phyloP scores from a whole-genome alignment of 1,140 invertebrate species.

The Dryas iulia region DNA sequence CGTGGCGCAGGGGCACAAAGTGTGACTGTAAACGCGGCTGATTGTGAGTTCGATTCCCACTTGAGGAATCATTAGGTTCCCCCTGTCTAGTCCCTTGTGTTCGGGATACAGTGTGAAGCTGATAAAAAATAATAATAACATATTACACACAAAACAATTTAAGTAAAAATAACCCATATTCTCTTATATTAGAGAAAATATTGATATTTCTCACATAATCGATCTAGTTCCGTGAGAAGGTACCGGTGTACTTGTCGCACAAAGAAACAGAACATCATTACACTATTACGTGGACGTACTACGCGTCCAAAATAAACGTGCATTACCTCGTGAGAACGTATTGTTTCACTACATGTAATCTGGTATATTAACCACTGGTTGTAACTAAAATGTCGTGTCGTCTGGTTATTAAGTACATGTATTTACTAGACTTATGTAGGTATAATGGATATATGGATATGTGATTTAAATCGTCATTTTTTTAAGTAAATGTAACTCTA shows the following conservation, averaged over 20 bases:
- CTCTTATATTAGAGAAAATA: neutral
- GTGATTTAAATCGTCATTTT: no score
- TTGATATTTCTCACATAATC: constrained; percentile 24
- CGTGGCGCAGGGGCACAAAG: no score
- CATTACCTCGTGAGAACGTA: constrained; percentile 67
- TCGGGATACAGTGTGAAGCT: no score
- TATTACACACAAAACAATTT: no score
- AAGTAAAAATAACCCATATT: no score
- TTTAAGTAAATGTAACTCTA: no score
- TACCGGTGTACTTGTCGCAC: constrained; percentile 51
- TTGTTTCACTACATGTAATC: constrained; percentile 70
- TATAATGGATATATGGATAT: no score
- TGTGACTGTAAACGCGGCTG: no score
- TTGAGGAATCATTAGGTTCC: no score
- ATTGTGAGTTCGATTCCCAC: no score
- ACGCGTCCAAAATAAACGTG: constrained; percentile 62
- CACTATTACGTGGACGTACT: constrained; percentile 47
- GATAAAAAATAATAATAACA: no score
- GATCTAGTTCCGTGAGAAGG: constrained; percentile 54
- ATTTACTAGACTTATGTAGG: neutral
- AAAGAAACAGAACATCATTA: constrained; percentile 65
- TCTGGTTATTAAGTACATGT: neutral
- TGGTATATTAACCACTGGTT: constrained; percentile 39
- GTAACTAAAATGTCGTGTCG: neutral
- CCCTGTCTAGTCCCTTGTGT: no score